These are phyloP conservation scores for Chrysochloris asiatica DNA, from an alignment of 2,113 vertebrate species.

Conservation along the genomic window DNA sequence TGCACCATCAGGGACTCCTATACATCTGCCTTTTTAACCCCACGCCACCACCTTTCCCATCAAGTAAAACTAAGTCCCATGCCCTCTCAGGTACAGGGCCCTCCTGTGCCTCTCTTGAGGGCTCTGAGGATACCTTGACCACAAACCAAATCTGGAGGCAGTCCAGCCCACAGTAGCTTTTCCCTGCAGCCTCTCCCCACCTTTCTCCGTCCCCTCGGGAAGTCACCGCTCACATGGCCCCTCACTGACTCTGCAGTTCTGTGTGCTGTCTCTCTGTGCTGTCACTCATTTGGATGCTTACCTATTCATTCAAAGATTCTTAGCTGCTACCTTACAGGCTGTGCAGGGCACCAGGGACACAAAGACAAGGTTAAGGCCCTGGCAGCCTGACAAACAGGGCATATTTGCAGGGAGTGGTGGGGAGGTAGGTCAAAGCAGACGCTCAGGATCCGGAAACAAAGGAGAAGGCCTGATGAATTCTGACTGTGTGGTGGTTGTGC, in stretches of 20 bases:
- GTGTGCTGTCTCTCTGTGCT: too few species aligned
- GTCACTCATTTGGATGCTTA: too few species aligned
- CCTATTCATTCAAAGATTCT: too few species aligned
- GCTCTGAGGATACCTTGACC: neutral
- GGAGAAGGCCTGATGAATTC: neutral
- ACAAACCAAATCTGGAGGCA: neutral
- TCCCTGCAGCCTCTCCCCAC: neutral
- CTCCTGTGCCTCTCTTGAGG: neutral
- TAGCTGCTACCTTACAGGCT: too few species aligned
- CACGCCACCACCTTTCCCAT: too few species aligned
- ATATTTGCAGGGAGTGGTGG: fast-evolving
- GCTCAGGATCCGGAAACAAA: neutral
- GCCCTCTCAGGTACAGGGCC: neutral
- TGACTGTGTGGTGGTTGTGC: too few species aligned
- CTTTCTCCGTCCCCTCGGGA: neutral
- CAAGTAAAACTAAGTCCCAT: neutral
- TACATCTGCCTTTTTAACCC: neutral
- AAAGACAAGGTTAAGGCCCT: too few species aligned
- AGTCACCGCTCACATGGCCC: too few species aligned
- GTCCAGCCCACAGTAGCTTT: neutral
- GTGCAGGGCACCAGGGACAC: too few species aligned
- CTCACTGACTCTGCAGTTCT: too few species aligned
- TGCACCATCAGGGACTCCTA: neutral
- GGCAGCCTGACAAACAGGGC: neutral
- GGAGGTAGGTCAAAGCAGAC: neutral